Evolutionary conservation across 2,888 invertebrate species (phyloP).

Genomic region (Pharmacophagus antenor): DNA sequence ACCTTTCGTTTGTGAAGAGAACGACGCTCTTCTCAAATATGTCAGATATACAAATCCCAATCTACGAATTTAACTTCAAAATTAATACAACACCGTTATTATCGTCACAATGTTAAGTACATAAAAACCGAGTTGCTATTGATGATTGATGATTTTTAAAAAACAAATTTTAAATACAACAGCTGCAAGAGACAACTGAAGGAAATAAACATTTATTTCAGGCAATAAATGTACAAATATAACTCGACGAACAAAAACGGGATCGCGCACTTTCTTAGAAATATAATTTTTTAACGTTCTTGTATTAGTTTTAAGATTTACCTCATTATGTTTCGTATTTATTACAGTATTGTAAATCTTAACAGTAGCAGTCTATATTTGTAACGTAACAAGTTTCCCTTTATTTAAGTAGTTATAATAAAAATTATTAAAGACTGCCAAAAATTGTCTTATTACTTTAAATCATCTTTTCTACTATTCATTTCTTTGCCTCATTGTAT

Average conservation of each 20-base stretch:
- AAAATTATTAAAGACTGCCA: conserved; percentile 70
- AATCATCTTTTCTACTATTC: no score
- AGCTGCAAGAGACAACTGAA: background rate
- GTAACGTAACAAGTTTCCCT: conserved; percentile 31
- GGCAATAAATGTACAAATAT: background rate
- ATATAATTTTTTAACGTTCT: conserved; percentile 30
- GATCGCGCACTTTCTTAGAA: background rate
- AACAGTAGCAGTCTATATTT: conserved; percentile 16
- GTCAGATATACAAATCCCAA: conserved; percentile 91
- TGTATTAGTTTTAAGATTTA: conserved; percentile 45
- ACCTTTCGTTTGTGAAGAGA: conserved; percentile 94
- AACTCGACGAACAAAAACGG: background rate
- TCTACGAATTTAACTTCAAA: conserved; percentile 81
- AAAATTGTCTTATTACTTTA: no score
- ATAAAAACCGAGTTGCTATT: background rate
- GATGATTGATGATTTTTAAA: no score
- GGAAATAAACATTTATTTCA: no score
- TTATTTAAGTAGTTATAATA: conserved; percentile 49
- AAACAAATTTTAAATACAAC: background rate
- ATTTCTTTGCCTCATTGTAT: no score
- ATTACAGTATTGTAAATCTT: conserved; percentile 41
- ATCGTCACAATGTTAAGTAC: conserved; percentile 8
- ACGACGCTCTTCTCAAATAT: conserved; percentile 91
- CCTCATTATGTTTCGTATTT: conserved; percentile 55
- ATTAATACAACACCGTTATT: background rate